Evolutionary conservation across 1,140 invertebrate species (phyloP).

Genomic region (Heliconius eleuchia): DNA sequence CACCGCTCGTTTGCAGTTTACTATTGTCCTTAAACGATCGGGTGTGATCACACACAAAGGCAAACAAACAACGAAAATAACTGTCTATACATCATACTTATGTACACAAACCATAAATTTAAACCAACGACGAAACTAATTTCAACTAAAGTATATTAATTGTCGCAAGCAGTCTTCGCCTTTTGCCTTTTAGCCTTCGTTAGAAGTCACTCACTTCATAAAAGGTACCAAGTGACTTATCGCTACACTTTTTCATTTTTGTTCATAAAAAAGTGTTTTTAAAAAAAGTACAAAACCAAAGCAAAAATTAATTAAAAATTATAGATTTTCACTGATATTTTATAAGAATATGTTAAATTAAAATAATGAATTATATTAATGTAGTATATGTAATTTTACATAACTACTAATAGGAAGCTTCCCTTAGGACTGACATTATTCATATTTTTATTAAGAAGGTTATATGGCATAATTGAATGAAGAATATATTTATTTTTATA

Average conservation of each 20-base stretch:
- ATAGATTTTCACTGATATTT: too few relatives aligned
- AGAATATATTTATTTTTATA: too few relatives aligned
- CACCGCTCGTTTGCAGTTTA: conserved; percentile 59
- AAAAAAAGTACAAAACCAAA: background rate
- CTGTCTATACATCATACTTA: conserved; percentile 69
- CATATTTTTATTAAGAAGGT: too few relatives aligned
- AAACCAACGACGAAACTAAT: conserved; percentile 48
- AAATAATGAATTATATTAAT: too few relatives aligned
- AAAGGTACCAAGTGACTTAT: background rate
- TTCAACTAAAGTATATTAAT: conserved; percentile 43
- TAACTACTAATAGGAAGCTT: too few relatives aligned
- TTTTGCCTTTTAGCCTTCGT: background rate
- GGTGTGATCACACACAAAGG: conserved; percentile 73
- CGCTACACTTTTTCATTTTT: too few relatives aligned
- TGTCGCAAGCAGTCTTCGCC: conserved; percentile 7
- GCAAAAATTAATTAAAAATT: background rate
- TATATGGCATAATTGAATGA: too few relatives aligned
- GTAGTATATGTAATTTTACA: too few relatives aligned
- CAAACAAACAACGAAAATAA: conserved; percentile 68
- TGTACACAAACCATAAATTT: conserved; percentile 72
- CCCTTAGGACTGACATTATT: too few relatives aligned
- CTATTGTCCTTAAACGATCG: conserved; percentile 72
- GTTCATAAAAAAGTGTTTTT: too few relatives aligned
- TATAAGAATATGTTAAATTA: too few relatives aligned
- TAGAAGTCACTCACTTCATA: background rate